phyloP scores from a whole-genome alignment of 2,888 invertebrate species.

The Cerastis rubricosa region DNA sequence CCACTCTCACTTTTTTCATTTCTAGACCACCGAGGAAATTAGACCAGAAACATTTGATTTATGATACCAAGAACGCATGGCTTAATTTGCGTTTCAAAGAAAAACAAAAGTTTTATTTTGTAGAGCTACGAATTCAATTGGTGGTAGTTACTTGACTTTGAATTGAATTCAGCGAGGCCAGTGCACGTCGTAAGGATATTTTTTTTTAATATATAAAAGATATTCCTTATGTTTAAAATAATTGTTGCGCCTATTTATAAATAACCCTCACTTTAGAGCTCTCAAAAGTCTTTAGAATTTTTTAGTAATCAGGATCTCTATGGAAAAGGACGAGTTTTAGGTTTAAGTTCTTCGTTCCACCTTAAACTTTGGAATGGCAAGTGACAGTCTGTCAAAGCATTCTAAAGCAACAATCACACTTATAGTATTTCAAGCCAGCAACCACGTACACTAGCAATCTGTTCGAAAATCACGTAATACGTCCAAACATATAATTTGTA shows the following conservation, averaged over 20 bases:
- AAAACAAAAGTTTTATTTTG: conserved; percentile 38
- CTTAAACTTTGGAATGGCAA: conserved; percentile 1
- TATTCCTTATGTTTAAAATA: neutral
- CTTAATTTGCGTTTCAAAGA: conserved; percentile 40
- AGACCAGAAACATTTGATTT: conserved; percentile 63
- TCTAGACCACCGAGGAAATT: conserved; percentile 59
- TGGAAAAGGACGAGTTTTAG: neutral
- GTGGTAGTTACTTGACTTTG: conserved; percentile 14
- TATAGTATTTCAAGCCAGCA: conserved; percentile 10
- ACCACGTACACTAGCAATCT: conserved; percentile 30
- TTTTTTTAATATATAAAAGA: neutral
- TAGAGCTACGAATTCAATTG: conserved; percentile 8
- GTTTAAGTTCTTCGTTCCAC: conserved; percentile 3
- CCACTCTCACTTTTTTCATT: conserved; percentile 64
- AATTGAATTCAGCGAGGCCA: conserved; percentile 33
- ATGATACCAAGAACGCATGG: conserved; percentile 44
- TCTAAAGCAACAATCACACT: conserved; percentile 28
- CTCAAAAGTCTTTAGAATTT: neutral
- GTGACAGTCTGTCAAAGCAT: conserved; percentile 12
- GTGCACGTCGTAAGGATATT: neutral
- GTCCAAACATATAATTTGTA: conserved; percentile 55
- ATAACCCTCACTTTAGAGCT: neutral
- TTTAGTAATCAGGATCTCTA: neutral
- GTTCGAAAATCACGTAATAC: conserved; percentile 52
- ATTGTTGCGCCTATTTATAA: neutral